Evolutionary conservation across 1,140 invertebrate species (phyloP).

Genomic region (Drosophila pallidifrons): DNA sequence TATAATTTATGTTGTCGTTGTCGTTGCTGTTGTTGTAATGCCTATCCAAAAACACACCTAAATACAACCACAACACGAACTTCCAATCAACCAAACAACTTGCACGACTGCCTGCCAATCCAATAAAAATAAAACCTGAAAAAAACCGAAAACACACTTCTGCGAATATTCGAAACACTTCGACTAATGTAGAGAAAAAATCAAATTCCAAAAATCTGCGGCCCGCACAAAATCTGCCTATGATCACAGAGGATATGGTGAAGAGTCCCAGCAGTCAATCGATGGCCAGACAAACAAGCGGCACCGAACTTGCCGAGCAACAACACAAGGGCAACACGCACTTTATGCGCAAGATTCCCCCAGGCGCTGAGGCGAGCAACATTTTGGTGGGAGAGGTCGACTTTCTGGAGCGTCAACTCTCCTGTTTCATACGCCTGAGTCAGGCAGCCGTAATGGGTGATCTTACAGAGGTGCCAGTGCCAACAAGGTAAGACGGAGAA

Average conservation of each 20-base stretch:
- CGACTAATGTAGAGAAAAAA: slow-evolving; percentile 81
- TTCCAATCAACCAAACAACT: slow-evolving; percentile 34
- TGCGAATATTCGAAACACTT: slow-evolving; percentile 15
- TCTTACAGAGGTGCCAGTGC: slow-evolving; percentile 98
- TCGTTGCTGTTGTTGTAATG: slow-evolving; percentile 60
- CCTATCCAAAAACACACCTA: slow-evolving; percentile 37
- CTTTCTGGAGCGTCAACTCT: slow-evolving; percentile 95
- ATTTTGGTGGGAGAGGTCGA: slow-evolving; percentile 99
- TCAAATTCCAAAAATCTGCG: slow-evolving; percentile 80
- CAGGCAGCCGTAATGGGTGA: slow-evolving; percentile 96
- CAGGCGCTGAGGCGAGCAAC: slow-evolving; percentile 97
- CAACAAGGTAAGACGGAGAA: slow-evolving; percentile 87
- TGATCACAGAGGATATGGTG: slow-evolving; percentile 87
- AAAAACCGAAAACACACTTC: slow-evolving; percentile 16
- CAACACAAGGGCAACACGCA: slow-evolving; percentile 94
- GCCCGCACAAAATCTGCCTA: slow-evolving; percentile 66
- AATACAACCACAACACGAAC: slow-evolving; percentile 28
- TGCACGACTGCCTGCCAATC: slow-evolving; percentile 38
- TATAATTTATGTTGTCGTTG: slow-evolving; percentile 59
- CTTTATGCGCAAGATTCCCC: slow-evolving; percentile 99
- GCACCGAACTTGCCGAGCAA: slow-evolving; percentile 89
- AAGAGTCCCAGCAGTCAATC: slow-evolving; percentile 92
- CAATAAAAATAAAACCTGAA: slow-evolving; percentile 13
- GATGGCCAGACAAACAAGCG: slow-evolving; percentile 92
- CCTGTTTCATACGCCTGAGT: slow-evolving; percentile 96